Evolutionary conservation across 2,113 vertebrate genomes (phyloP).

Genomic region (Oryzias curvinotus): DNA sequence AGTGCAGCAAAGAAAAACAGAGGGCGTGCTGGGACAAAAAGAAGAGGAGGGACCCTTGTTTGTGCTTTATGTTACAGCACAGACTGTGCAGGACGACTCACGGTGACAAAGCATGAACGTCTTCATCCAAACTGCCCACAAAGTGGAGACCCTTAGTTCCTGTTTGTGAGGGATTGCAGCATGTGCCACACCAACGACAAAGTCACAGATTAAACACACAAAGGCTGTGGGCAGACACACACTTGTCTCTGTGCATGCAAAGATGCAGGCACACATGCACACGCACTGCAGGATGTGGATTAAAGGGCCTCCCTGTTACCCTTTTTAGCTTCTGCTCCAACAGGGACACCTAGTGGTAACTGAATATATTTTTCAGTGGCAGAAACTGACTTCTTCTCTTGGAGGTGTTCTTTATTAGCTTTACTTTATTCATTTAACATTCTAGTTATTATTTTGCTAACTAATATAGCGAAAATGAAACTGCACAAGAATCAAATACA

Average conservation of each 20-base stretch:
- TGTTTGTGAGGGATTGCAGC: constrained; percentile 45
- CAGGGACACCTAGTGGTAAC: constrained; percentile 62
- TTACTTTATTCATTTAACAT: not conserved
- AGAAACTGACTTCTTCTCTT: too few species aligned
- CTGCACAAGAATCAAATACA: too few species aligned
- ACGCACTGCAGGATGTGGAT: constrained; percentile 4
- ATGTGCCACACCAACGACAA: constrained; percentile 22
- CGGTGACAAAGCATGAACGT: constrained; percentile 57
- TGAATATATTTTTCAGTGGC: not conserved
- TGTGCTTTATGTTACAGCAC: constrained; percentile 14
- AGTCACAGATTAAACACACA: constrained; percentile 21
- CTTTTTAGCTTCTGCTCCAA: constrained; percentile 47
- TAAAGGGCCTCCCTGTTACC: constrained; percentile 1
- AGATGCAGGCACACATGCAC: constrained; percentile 8
- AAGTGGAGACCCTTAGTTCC: constrained; percentile 48
- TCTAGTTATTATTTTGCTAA: not conserved
- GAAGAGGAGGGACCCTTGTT: not conserved
- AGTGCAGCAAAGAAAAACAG: constrained; percentile 21
- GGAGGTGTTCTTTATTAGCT: too few species aligned
- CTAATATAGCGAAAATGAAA: too few species aligned
- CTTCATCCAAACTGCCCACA: constrained; percentile 53
- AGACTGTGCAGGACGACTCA: constrained; percentile 28
- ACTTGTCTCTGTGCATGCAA: constrained; percentile 6
- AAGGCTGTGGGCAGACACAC: constrained; percentile 12
- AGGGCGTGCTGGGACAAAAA: constrained; percentile 45